These are phyloP conservation scores for Argyresthia albistria DNA, from an alignment of 2,888 invertebrate species.

Conservation along the genomic window DNA sequence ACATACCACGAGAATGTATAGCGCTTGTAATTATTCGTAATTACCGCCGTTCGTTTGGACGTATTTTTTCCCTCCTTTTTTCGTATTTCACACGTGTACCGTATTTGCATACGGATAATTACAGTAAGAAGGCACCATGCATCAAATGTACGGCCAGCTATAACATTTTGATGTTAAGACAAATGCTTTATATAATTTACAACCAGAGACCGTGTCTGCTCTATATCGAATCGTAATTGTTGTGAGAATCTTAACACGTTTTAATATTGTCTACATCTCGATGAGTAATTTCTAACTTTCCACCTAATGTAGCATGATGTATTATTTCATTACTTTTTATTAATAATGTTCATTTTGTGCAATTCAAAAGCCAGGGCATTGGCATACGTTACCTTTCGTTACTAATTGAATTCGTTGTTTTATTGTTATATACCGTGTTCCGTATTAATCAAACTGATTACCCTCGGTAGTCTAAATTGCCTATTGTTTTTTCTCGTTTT, in stretches of 20 bases:
- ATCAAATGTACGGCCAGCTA: slow-evolving; percentile 40
- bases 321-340: slow-evolving; percentile 61
- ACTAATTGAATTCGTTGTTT: slow-evolving; percentile 67
- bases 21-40: slow-evolving; percentile 66
- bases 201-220: slow-evolving; percentile 51
- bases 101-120: slow-evolving; percentile 68
- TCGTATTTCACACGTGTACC: slow-evolving; percentile 67
- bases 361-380: slow-evolving; percentile 90
- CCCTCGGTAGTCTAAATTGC: slow-evolving; percentile 62
- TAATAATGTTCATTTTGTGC: slow-evolving; percentile 65
- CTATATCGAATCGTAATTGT: slow-evolving; percentile 52
- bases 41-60: slow-evolving; percentile 49
- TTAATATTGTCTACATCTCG: slow-evolving; percentile 53
- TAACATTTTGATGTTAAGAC: slow-evolving; percentile 64
- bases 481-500: slow-evolving; percentile 63
- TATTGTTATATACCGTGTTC: slow-evolving; percentile 56
- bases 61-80: slow-evolving; percentile 61
- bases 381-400: slow-evolving; percentile 77
- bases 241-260: slow-evolving; percentile 54
- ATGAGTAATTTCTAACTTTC: slow-evolving; percentile 61
- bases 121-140: slow-evolving; percentile 54
- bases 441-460: slow-evolving; percentile 71
- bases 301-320: slow-evolving; percentile 69
- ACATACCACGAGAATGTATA: slow-evolving; percentile 60
- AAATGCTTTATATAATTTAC: slow-evolving; percentile 44